A percentile compares a stretch with the other conserved stretches of the same genome.
These are phyloP conservation scores for Coreoperca whiteheadi DNA, from an alignment of 2,113 vertebrate species.

Conservation along the genomic window DNA sequence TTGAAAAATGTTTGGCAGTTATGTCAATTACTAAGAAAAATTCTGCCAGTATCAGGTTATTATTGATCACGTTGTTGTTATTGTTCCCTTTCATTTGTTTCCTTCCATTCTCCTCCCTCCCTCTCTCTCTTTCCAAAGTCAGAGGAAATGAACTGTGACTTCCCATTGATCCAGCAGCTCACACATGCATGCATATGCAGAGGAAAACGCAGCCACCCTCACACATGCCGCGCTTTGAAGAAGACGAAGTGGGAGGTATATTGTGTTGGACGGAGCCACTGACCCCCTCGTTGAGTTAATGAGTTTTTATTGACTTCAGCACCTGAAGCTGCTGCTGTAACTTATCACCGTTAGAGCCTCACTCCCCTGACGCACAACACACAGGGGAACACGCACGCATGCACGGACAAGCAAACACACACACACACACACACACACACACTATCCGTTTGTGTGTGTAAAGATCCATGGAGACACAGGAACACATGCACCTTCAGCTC, in stretches of 20 bases:
- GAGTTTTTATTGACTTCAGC: conserved; percentile 82
- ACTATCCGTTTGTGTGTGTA: background rate
- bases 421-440: conserved; percentile 41
- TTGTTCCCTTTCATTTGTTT: conserved; percentile 7
- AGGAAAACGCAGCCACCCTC: conserved; percentile 15
- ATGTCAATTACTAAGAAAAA: background rate
- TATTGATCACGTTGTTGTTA: background rate
- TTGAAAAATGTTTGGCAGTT: background rate
- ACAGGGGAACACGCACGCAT: conserved; percentile 37
- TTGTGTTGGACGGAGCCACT: conserved; percentile 71
- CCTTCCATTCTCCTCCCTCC: background rate
- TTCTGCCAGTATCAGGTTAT: background rate
- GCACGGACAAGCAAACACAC: conserved; percentile 23
- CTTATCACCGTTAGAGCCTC: conserved; percentile 78
- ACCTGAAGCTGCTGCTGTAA: conserved; percentile 77
- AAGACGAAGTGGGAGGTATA: conserved; percentile 76
- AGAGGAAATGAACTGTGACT: conserved; percentile 50
- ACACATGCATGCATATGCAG: conserved; percentile 30
- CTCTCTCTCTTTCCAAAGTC: conserved; percentile 30
- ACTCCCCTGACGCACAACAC: conserved; percentile 46
- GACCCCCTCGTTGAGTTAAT: conserved; percentile 80
- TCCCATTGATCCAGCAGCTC: conserved; percentile 49
- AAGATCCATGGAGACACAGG: conserved; percentile 32
- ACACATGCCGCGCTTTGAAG: conserved; percentile 39
- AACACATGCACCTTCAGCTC: conserved; percentile 3